These are phyloP conservation scores for Lomographa bimaculata DNA, from an alignment of 2,888 invertebrate species.

Conservation along the genomic window DNA sequence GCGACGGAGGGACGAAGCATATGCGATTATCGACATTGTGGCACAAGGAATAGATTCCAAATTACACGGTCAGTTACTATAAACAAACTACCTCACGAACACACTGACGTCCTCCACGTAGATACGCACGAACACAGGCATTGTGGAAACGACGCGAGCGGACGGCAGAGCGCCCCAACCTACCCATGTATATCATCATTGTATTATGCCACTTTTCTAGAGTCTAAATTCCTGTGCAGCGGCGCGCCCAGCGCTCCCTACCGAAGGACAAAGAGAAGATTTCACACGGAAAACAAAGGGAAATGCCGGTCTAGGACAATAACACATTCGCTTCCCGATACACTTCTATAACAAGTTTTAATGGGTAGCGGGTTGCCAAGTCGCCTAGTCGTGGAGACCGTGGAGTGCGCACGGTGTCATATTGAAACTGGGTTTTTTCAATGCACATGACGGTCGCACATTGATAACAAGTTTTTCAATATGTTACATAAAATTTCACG, in stretches of 20 bases:
- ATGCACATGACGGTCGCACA: slow-evolving; percentile 47
- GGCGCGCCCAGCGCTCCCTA: slow-evolving; percentile 73
- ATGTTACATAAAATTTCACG: slow-evolving; percentile 39
- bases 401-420: slow-evolving; percentile 62
- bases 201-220: slow-evolving; percentile 79
- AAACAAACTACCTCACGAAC: slow-evolving; percentile 84
- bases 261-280: slow-evolving; percentile 78
- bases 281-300: slow-evolving; percentile 78
- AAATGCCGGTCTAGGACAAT: slow-evolving; percentile 68
- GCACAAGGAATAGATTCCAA: slow-evolving; percentile 54
- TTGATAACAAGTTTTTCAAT: slow-evolving; percentile 49
- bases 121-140: slow-evolving; percentile 65
- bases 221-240: slow-evolving; percentile 77
- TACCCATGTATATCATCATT: slow-evolving; percentile 67
- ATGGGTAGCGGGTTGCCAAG: slow-evolving; percentile 67
- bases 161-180: slow-evolving; percentile 63
- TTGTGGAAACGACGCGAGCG: slow-evolving; percentile 73
- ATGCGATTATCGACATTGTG: slow-evolving; percentile 71
- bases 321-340: slow-evolving; percentile 57
- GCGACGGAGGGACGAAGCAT: slow-evolving; percentile 78
- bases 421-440: slow-evolving; percentile 64
- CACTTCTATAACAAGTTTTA: slow-evolving; percentile 54
- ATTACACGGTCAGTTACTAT: slow-evolving; percentile 72
- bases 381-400: slow-evolving; percentile 55
- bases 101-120: slow-evolving; percentile 71